Evolutionary conservation across 2,888 invertebrate species (phyloP).

Genomic region (Epinotia nisella): DNA sequence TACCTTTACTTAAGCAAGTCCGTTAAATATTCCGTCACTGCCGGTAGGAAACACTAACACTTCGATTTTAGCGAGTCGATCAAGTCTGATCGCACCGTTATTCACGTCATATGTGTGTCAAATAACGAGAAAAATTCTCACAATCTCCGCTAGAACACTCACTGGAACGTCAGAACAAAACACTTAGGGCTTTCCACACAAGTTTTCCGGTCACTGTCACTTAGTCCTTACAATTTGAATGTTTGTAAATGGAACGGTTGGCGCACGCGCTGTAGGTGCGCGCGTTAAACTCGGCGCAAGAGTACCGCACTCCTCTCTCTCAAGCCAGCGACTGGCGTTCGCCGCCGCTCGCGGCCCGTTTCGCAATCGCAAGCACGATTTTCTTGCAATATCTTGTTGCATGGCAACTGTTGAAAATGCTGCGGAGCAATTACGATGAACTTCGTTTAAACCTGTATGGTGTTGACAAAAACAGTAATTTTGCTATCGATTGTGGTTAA

Average conservation of each 20-base stretch:
- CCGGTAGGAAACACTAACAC: slow-evolving; percentile 79
- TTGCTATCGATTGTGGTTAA: slow-evolving; percentile 43
- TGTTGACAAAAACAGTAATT: slow-evolving; percentile 43
- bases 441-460: slow-evolving; percentile 39
- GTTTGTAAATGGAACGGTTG: slow-evolving; percentile 46
- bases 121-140: slow-evolving; percentile 73
- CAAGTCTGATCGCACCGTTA: slow-evolving; percentile 80
- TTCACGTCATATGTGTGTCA: slow-evolving; percentile 83
- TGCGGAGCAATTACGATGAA: slow-evolving; percentile 51
- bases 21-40: slow-evolving; percentile 81
- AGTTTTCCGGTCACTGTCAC: slow-evolving; percentile 38
- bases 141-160: slow-evolving; percentile 58
- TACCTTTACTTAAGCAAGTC: slow-evolving; percentile 81
- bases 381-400: slow-evolving; percentile 81
- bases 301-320: slow-evolving; percentile 71
- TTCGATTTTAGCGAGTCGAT: slow-evolving; percentile 81
- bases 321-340: slow-evolving; percentile 75
- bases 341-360: slow-evolving; percentile 64
- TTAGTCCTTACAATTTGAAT: slow-evolving; percentile 30
- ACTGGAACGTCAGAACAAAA: slow-evolving; percentile 43
- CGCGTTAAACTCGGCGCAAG: slow-evolving; percentile 52
- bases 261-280: slow-evolving; percentile 49
- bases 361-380: slow-evolving; percentile 74
- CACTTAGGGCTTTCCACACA: slow-evolving; percentile 23
- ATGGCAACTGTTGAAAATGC: slow-evolving; percentile 75